Evolutionary conservation across 1,140 invertebrate genomes (phyloP), one percentile per base, ranked within the genome.

Genomic region (Drosophila rhopaloa): DNA sequence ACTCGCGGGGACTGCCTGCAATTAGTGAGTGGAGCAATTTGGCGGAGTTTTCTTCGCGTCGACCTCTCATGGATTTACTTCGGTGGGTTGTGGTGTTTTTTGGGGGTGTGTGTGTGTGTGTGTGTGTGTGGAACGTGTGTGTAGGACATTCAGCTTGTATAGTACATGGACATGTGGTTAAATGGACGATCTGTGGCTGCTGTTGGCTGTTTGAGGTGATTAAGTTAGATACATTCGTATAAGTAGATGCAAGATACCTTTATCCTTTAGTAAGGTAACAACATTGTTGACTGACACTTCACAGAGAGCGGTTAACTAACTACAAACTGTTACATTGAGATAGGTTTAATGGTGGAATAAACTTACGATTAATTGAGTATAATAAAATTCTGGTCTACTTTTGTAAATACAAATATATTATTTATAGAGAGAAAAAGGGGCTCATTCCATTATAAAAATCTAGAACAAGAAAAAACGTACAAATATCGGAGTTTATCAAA

Each of bases 1-100:
- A 83, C 24, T 92, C 91, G 11, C 85, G 83, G 46, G 86, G 79
- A 54, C 88, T 91, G 77, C 91, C 91, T 92, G 91, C 50, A 92
- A 83, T 78, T 70, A 89, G 79, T 86, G 72, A 74, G 65, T 81
- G 55, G 44, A 79, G 68, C 75, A 53, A 61, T 62, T 84, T 55
- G 71, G 61, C 58, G 59, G 67, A 44, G 55, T 63, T 50, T 60
- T 44, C 38, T 37, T 61, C 73, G 54, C 60, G 59, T 40, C 48
- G 32, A 41, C 68, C 65, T 58, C 53, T 71, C 37, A 46, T 41
- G 61, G 38, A 43, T 32, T 14, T 19, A 47, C 19, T 29, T 71
- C 41, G 51, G 67, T 71, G 63, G 63, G 4, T 14, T 44, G 56
- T 76, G 55, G 59, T 41, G 16, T 51, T 43, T 72, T 56, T 60